phyloP scores from a whole-genome alignment of 2,113 vertebrate genomes.

The Lasiurus cinereus region DNA sequence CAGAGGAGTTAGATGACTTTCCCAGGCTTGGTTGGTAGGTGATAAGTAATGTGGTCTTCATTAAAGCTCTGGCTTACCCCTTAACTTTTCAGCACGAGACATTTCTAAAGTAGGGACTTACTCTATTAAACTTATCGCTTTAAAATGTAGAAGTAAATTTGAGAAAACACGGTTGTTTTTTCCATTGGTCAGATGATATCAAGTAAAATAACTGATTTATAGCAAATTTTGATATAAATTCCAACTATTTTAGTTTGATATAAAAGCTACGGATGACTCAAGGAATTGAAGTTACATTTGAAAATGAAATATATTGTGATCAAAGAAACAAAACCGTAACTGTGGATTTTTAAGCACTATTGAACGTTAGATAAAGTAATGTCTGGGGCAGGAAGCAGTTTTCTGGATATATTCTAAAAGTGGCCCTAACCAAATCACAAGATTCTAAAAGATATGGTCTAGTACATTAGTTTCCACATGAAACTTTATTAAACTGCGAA shows the following conservation, averaged over 20 bases:
- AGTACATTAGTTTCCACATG: not conserved
- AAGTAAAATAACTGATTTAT: not conserved
- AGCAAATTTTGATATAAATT: slow-evolving; percentile 29
- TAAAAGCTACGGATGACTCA: not conserved
- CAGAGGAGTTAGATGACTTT: not conserved
- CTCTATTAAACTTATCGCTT: not conserved
- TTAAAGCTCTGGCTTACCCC: not conserved
- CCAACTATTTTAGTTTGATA: not conserved
- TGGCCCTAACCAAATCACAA: not conserved
- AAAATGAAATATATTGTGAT: slow-evolving; percentile 13
- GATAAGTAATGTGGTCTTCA: not conserved
- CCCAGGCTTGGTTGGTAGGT: not conserved
- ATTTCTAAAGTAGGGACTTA: not conserved
- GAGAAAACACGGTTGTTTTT: not conserved
- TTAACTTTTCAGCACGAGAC: not conserved
- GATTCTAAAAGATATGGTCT: not conserved
- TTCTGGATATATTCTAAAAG: not conserved
- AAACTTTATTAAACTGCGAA: not conserved
- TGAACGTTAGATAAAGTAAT: not conserved
- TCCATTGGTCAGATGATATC: not conserved
- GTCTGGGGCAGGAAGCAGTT: not conserved
- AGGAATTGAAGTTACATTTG: not conserved
- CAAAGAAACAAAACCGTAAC: not conserved
- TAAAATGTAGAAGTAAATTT: slow-evolving; percentile 6
- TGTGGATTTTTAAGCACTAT: not conserved